Evolutionary conservation across 1,140 invertebrate genomes (phyloP).

Genomic region (Trissolcus basalis): DNA sequence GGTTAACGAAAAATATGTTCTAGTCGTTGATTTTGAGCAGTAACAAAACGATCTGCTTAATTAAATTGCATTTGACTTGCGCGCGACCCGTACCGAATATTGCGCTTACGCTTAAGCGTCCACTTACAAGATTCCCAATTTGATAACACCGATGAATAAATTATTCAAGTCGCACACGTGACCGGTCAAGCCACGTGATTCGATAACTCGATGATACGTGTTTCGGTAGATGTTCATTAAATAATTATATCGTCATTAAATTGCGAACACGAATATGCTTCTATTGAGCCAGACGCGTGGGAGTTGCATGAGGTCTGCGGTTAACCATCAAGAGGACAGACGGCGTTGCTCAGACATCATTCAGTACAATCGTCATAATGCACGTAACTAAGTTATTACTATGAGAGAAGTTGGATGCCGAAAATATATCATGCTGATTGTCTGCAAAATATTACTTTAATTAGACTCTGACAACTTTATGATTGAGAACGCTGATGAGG

Average conservation of each 20-base stretch:
- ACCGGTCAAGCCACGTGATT: conserved; percentile 15
- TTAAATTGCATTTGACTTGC: conserved; percentile 13
- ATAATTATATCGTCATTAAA: conserved; percentile 56
- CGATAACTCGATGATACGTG: conserved; percentile 52
- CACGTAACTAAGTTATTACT: too few relatives aligned
- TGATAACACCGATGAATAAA: conserved; percentile 18
- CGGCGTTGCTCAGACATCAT: too few relatives aligned
- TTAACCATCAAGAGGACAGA: conserved; percentile 11
- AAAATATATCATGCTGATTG: too few relatives aligned
- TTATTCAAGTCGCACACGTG: conserved; percentile 49
- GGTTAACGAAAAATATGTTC: conserved; percentile 50
- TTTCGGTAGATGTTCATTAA: conserved; percentile 47
- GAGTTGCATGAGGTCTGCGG: conserved; percentile 50
- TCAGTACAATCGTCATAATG: too few relatives aligned
- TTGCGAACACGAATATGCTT: conserved; percentile 56
- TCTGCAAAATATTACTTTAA: too few relatives aligned
- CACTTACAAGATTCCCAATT: too few relatives aligned
- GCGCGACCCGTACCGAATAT: conserved; percentile 8
- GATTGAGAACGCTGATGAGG: too few relatives aligned
- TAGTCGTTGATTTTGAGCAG: conserved; percentile 33
- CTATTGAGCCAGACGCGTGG: conserved; percentile 38
- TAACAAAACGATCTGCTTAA: conserved; percentile 7
- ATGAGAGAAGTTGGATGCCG: too few relatives aligned
- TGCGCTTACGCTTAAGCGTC: neutral
- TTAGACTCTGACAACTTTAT: too few relatives aligned